These are phyloP conservation scores for Addax nasomaculatus DNA, from an alignment of 2,113 vertebrate genomes.

Conservation along the genomic window DNA sequence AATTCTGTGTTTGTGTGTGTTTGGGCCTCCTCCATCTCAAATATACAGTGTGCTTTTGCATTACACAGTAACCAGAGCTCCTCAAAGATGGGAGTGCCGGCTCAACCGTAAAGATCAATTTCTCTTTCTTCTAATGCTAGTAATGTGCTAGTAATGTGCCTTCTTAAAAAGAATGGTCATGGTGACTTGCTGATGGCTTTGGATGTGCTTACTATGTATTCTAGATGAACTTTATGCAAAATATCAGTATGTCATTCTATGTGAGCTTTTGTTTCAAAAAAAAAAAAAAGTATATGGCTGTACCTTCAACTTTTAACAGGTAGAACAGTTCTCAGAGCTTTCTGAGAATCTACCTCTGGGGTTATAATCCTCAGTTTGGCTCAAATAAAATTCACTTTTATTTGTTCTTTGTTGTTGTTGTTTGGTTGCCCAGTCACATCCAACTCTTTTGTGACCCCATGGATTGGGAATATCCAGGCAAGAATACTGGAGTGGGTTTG, in stretches of 20 bases:
- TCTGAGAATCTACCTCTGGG: not conserved
- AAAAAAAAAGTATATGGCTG: not conserved
- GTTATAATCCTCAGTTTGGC: not conserved
- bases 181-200: not conserved
- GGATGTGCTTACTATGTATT: not conserved
- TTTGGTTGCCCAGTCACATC: not conserved
- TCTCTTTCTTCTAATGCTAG: not conserved
- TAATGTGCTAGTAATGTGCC: not conserved
- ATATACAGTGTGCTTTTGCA: not conserved
- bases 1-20: not conserved
- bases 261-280: not conserved
- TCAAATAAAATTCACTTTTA: not conserved
- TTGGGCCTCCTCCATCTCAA: not conserved
- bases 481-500: not conserved
- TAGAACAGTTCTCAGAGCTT: not conserved
- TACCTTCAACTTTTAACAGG: not conserved
- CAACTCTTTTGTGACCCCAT: not conserved
- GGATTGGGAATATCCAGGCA: not conserved
- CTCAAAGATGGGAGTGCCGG: not conserved
- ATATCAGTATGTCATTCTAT: not conserved
- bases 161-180: not conserved
- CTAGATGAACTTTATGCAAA: not conserved
- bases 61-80: not conserved
- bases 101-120: not conserved
- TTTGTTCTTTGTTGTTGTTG: not conserved